Percentiles rank a stretch among this genome's conserved stretches.
Conservation (phyloP, 2,797 vertebrate genomes). For the Sebastes miniatus region DNA sequence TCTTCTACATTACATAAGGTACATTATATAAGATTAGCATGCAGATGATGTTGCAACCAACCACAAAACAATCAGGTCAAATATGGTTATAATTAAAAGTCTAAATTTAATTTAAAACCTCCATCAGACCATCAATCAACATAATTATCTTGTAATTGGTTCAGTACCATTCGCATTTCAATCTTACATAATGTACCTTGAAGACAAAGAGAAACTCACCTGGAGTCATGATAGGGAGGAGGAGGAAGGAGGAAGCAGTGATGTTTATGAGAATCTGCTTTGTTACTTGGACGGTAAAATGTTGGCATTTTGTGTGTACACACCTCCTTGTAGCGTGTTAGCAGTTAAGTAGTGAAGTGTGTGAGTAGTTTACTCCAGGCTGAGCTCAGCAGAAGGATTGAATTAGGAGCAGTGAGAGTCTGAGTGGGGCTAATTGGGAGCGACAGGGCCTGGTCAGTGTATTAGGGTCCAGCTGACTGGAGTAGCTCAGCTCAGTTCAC, state of each 20-base stretch:
- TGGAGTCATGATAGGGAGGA: neutral
- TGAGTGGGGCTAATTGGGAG: slow-evolving; percentile 67
- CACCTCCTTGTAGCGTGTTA: slow-evolving; percentile 21
- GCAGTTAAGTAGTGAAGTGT: slow-evolving; percentile 43
- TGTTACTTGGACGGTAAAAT: neutral
- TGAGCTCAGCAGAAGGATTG: slow-evolving; percentile 65
- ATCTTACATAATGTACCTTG: neutral
- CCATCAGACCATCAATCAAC: neutral
- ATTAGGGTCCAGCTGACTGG: slow-evolving; percentile 46
- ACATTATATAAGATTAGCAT: neutral
- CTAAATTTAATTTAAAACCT: neutral
- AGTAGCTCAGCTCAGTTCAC: slow-evolving; percentile 21
- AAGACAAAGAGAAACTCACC: neutral
- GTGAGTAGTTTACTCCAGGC: slow-evolving; percentile 53
- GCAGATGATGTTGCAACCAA: neutral
- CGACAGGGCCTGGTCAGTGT: slow-evolving; percentile 68
- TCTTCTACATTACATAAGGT: neutral
- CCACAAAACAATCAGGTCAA: neutral
- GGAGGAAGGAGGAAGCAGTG: neutral
- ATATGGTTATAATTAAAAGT: neutral
- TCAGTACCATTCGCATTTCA: neutral
- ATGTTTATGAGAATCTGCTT: neutral
- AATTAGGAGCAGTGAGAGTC: slow-evolving; percentile 63
- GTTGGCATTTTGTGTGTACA: neutral
- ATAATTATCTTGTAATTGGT: neutral